A percentile compares a stretch with the other conserved stretches of the same genome.
Conservation (phyloP, 2,113 vertebrate genomes). For the Lamprotornis superbus region DNA sequence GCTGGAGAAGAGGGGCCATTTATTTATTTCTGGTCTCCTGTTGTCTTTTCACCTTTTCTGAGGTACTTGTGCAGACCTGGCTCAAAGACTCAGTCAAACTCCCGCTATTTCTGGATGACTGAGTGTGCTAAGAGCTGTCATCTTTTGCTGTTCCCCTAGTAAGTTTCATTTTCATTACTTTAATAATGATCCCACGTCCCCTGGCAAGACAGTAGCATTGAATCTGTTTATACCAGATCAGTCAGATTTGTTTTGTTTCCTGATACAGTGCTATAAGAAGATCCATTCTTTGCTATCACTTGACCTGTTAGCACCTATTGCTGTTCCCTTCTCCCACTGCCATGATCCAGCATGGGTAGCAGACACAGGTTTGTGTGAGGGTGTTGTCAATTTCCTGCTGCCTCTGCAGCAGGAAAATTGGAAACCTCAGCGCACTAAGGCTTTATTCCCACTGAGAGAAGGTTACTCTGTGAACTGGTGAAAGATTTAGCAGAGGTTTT, state of each 20-base stretch:
- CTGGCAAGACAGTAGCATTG: not conserved
- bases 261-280: not conserved
- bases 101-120: not conserved
- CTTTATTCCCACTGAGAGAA: not conserved
- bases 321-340: not conserved
- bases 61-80: not conserved
- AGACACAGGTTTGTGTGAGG: not conserved
- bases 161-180: not conserved
- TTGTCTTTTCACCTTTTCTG: not conserved
- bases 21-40: not conserved
- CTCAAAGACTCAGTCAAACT: not conserved
- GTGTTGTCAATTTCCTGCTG: not conserved
- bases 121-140: not conserved
- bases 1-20: not conserved
- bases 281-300: not conserved
- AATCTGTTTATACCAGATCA: not conserved
- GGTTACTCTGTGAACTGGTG: not conserved
- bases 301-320: not conserved
- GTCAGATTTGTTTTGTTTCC: not conserved
- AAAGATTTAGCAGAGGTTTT: not conserved
- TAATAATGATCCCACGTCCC: not conserved
- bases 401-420: not conserved
- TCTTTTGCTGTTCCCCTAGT: not conserved
- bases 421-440: not conserved
- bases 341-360: not conserved